These are phyloP conservation scores for Nannoperca obscura DNA, from an alignment of 2,797 vertebrate species.

Conservation along the genomic window DNA sequence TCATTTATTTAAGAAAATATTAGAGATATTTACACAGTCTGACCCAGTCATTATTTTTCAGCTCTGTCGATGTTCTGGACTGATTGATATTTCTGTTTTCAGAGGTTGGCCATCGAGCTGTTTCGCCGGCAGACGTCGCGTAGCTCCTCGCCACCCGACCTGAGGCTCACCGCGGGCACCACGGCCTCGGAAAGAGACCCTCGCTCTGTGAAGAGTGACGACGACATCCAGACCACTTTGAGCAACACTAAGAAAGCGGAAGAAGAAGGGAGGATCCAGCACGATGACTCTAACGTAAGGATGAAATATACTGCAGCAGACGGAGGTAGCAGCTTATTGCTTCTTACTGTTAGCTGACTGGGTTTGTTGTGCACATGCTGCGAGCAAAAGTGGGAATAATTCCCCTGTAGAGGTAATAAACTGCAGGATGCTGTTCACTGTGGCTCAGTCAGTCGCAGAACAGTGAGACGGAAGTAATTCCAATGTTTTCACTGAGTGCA, in stretches of 20 bases:
- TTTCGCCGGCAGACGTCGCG: conserved; percentile 94
- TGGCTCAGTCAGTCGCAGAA: not conserved
- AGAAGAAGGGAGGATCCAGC: conserved; percentile 90
- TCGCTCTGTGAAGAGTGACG: conserved; percentile 86
- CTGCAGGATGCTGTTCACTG: too few species aligned
- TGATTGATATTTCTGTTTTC: conserved; percentile 27
- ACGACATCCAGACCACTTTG: conserved; percentile 81
- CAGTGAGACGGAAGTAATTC: too few species aligned
- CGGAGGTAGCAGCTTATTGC: not conserved
- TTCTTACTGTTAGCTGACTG: not conserved
- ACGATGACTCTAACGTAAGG: conserved; percentile 94
- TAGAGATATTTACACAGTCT: too few species aligned
- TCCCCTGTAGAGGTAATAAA: not conserved
- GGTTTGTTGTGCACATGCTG: too few species aligned
- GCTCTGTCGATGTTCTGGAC: not conserved
- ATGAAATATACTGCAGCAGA: not conserved
- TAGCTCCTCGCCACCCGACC: conserved; percentile 93
- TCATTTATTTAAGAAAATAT: too few species aligned
- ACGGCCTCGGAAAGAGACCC: conserved; percentile 89
- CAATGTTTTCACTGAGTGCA: not conserved
- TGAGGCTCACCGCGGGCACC: conserved; percentile 86
- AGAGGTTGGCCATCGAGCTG: conserved; percentile 96
- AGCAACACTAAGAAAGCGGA: conserved; percentile 81
- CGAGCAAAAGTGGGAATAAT: not conserved
- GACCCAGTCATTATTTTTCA: not conserved